These are phyloP conservation scores for Anas flavirostris DNA, from an alignment of 2,797 vertebrate genomes.

Conservation along the genomic window DNA sequence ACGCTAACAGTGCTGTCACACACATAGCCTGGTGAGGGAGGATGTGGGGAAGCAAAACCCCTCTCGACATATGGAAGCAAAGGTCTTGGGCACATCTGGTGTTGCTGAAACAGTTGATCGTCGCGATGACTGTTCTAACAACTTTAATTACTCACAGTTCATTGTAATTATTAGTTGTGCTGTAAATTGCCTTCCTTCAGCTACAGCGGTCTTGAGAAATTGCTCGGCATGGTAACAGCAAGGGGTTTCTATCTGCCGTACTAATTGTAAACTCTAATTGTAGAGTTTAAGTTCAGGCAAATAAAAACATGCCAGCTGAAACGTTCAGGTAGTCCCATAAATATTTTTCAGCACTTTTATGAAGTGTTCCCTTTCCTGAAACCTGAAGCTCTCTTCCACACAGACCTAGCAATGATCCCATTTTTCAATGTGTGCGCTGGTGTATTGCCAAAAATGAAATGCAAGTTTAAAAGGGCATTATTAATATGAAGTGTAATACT, in stretches of 20 bases:
- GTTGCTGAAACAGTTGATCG: neutral
- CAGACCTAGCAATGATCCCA: neutral
- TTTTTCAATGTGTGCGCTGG: neutral
- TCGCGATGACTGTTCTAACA: neutral
- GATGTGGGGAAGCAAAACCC: neutral
- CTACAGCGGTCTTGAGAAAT: neutral
- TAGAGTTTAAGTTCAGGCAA: neutral
- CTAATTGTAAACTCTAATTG: neutral
- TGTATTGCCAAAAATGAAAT: neutral
- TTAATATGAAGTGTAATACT: neutral
- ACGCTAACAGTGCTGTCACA: rapidly evolving
- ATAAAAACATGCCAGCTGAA: rapidly evolving
- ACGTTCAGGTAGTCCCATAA: neutral
- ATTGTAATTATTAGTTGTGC: neutral
- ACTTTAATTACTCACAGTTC: neutral
- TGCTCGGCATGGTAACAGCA: neutral
- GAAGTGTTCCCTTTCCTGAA: neutral
- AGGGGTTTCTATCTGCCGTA: neutral
- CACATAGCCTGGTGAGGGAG: rapidly evolving
- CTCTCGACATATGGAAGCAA: neutral
- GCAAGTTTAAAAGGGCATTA: neutral
- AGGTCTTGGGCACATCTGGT: neutral
- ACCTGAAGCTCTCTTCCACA: rapidly evolving
- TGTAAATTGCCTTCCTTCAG: neutral
- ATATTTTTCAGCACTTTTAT: rapidly evolving